Percentiles rank a stretch among this genome's conserved stretches.
Conservation (phyloP, 2,797 vertebrate species). For the Fundulus diaphanus region DNA sequence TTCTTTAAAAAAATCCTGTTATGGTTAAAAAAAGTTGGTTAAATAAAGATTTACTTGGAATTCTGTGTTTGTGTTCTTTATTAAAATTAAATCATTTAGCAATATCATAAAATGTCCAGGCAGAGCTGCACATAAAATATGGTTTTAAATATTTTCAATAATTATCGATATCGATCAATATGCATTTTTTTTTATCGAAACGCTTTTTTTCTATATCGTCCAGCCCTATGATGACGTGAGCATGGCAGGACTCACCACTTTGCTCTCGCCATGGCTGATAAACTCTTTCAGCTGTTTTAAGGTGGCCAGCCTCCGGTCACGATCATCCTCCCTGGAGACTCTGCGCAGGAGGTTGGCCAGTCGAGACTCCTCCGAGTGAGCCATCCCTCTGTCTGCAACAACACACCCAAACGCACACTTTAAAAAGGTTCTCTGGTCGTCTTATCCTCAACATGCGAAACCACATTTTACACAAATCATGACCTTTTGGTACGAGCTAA, state of each 20-base stretch:
- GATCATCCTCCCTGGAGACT: conserved; percentile 98
- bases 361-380: conserved; percentile 99
- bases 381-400: conserved; percentile 92
- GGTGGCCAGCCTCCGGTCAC: conserved; percentile 97
- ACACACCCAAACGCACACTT: background rate
- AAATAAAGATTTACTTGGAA: no score
- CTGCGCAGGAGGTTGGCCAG: conserved; percentile 99
- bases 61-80: no score
- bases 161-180: no score
- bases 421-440: background rate
- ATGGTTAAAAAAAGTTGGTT: no score
- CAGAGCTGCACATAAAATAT: no score
- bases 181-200: no score
- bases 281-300: conserved; percentile 99
- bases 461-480: background rate
- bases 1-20: no score
- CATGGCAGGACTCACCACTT: conserved; percentile 85
- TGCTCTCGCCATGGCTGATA: conserved; percentile 98
- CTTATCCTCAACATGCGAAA: background rate
- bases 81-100: no score
- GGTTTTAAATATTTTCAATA: no score
- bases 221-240: no score
- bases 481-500: background rate
- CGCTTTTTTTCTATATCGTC: no score
- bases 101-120: no score